These are phyloP conservation scores for Psammodynastes pulverulentus DNA, from an alignment of 2,113 vertebrate species.

Conservation along the genomic window DNA sequence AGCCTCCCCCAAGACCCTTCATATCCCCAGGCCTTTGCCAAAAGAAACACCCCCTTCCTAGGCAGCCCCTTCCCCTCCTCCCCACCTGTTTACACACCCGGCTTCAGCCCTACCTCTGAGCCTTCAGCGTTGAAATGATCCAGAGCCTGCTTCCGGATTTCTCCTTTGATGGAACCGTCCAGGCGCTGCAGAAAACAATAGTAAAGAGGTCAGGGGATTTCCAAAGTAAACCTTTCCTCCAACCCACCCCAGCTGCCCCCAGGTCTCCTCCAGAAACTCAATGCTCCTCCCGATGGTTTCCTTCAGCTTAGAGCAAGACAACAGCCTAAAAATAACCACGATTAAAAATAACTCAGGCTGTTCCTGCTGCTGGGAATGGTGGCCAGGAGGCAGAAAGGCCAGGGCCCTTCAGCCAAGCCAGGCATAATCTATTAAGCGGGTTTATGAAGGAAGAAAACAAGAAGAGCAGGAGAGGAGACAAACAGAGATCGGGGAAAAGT, in stretches of 20 bases:
- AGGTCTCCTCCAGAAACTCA: background rate
- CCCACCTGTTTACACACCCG: background rate
- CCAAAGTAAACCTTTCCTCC: slow-evolving; percentile 28
- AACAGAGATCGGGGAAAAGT: no score
- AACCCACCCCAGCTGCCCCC: background rate
- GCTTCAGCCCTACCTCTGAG: slow-evolving; percentile 83
- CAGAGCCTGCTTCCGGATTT: slow-evolving; percentile 95
- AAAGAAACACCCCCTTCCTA: background rate
- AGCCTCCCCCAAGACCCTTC: background rate
- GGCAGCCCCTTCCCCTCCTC: no score
- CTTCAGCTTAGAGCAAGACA: slow-evolving; percentile 37
- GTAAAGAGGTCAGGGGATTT: slow-evolving; percentile 30
- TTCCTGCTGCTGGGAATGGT: slow-evolving; percentile 21
- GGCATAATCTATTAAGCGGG: background rate
- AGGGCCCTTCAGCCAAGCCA: slow-evolving; percentile 27
- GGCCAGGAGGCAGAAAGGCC: slow-evolving; percentile 39
- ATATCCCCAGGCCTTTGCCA: background rate
- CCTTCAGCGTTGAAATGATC: slow-evolving; percentile 99
- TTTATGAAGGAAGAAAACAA: background rate
- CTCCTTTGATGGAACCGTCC: slow-evolving; percentile 97
- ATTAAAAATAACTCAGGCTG: slow-evolving; percentile 81
- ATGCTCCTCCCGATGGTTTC: background rate
- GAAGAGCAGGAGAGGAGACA: no score
- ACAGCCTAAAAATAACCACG: slow-evolving; percentile 67
- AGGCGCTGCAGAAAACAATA: slow-evolving; percentile 79